A percentile compares a stretch with the other conserved stretches of the same genome.
These are phyloP conservation scores for Ancistrus triradiatus DNA, from an alignment of 2,113 vertebrate genomes.

Conservation along the genomic window DNA sequence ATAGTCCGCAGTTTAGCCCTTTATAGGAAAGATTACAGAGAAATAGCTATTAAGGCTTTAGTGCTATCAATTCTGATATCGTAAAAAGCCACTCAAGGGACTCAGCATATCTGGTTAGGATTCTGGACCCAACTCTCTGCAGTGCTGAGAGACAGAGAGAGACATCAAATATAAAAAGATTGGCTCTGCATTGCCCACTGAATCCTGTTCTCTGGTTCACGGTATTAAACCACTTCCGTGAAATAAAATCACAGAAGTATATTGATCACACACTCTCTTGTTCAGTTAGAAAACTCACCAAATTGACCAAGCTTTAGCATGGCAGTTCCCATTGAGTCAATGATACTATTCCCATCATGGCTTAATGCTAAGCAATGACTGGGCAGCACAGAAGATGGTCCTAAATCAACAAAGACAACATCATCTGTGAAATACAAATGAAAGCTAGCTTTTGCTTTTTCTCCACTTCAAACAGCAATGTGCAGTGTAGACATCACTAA, in stretches of 20 bases:
- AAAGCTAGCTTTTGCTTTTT: no score
- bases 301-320: constrained; percentile 43
- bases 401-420: constrained; percentile 68
- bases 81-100: constrained; percentile 76
- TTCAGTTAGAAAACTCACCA: constrained; percentile 36
- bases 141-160: constrained; percentile 50
- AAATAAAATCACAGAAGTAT: constrained; percentile 36
- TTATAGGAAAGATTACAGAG: constrained; percentile 81
- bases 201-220: constrained; percentile 34
- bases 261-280: background rate
- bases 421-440: constrained; percentile 62
- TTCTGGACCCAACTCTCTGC: constrained; percentile 57
- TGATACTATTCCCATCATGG: constrained; percentile 31
- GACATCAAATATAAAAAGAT: constrained; percentile 57
- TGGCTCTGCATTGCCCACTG: constrained; percentile 29
- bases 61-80: constrained; percentile 74
- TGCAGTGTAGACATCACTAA: no score
- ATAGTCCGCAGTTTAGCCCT: constrained; percentile 76
- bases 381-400: constrained; percentile 54
- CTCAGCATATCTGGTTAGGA: constrained; percentile 64
- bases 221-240: constrained; percentile 49
- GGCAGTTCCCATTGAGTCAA: constrained; percentile 47
- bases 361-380: constrained; percentile 47
- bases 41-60: constrained; percentile 80
- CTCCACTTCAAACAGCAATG: no score